Conservation (phyloP, 2,113 vertebrate species). For the Dasyurus viverrinus region DNA sequence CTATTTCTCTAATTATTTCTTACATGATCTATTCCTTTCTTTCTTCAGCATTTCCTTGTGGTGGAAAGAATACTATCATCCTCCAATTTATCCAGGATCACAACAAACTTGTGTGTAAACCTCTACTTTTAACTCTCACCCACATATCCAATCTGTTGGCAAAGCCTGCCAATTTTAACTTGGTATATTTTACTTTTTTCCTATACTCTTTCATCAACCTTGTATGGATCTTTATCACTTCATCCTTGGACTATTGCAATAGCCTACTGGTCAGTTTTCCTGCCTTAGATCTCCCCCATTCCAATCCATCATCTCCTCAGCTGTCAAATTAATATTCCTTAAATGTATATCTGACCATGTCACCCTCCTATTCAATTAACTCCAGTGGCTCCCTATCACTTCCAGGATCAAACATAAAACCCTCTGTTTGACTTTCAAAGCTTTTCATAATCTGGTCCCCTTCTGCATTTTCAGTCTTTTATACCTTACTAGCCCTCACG, state of each 20-base stretch:
- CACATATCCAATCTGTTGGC: not conserved
- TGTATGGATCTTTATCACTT: not conserved
- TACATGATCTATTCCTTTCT: not conserved
- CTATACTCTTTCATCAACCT: not conserved
- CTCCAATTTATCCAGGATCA: not conserved
- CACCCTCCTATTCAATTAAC: not conserved
- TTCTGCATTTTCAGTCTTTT: not conserved
- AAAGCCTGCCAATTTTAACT: not conserved
- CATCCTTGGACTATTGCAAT: not conserved
- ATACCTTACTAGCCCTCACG: not conserved
- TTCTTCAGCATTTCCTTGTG: not conserved
- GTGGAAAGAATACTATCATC: not conserved
- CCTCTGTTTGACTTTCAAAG: not conserved
- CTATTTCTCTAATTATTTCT: not conserved
- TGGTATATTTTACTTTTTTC: not conserved
- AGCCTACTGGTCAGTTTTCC: not conserved
- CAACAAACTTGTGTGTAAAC: not conserved
- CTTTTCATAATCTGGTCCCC: not conserved
- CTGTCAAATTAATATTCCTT: not conserved
- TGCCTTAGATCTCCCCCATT: not conserved
- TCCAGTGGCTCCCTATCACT: not conserved
- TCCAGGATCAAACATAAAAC: not conserved
- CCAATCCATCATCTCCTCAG: not conserved
- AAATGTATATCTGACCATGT: not conserved
- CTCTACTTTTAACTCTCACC: not conserved